Evolutionary conservation across 2,797 vertebrate species (phyloP).

Genomic region (Sebastes matsubarae): DNA sequence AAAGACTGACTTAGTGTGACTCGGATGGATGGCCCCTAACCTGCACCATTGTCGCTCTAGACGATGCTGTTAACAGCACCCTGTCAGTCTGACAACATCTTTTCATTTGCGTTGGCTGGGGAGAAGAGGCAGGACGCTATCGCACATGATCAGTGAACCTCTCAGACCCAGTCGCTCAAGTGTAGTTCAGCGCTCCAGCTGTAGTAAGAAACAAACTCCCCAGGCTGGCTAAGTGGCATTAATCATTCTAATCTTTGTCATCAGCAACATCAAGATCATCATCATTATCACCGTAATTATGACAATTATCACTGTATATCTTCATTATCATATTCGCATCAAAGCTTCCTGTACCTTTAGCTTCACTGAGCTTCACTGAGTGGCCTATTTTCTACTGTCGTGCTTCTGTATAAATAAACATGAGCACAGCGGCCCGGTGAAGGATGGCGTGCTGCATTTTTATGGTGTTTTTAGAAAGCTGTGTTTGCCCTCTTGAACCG

Average conservation of each 20-base stretch:
- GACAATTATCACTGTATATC: conserved; percentile 39
- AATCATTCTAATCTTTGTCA: conserved; percentile 56
- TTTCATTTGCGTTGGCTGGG: conserved; percentile 40
- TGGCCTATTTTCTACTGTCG: neutral
- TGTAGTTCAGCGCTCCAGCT: conserved; percentile 26
- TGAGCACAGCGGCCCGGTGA: conserved; percentile 17
- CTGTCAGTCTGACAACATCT: conserved; percentile 61
- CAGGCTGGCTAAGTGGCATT: conserved; percentile 22
- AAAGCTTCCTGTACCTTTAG: conserved; percentile 7
- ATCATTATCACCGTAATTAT: conserved; percentile 47
- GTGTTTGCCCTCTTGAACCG: conserved; percentile 33
- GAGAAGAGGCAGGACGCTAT: conserved; percentile 42
- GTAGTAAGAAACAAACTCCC: conserved; percentile 20
- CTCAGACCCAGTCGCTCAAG: conserved; percentile 38
- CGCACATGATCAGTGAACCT: conserved; percentile 61
- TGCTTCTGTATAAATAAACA: conserved; percentile 48
- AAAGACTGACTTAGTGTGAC: conserved; percentile 19
- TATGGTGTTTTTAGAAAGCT: conserved; percentile 31
- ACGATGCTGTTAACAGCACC: conserved; percentile 61
- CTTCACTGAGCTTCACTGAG: neutral
- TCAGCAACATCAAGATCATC: conserved; percentile 44
- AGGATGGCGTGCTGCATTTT: conserved; percentile 21
- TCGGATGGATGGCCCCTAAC: conserved; percentile 22
- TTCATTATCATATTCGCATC: conserved; percentile 32
- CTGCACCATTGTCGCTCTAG: conserved; percentile 14